These are phyloP conservation scores for Andrena trimmerana DNA, from an alignment of 2,888 invertebrate species.

Conservation along the genomic window DNA sequence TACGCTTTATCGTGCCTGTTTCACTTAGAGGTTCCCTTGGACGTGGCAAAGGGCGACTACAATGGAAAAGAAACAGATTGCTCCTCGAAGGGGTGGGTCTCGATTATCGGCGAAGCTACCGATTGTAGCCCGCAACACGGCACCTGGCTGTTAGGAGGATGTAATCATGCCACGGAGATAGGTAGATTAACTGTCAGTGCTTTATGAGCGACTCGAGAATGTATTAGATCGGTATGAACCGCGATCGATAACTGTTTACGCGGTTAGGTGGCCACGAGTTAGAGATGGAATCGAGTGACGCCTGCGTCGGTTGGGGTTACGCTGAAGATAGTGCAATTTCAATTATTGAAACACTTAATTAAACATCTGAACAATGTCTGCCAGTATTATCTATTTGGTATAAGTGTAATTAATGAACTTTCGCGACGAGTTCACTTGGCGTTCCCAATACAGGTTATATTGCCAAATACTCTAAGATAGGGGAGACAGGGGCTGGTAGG, in stretches of 20 bases:
- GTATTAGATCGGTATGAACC: conserved; percentile 35
- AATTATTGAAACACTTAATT: conserved; percentile 21
- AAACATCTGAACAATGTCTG: not conserved
- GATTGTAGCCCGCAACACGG: conserved; percentile 27
- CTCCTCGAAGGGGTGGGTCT: conserved; percentile 37
- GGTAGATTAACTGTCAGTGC: conserved; percentile 16
- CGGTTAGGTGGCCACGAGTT: conserved; percentile 29
- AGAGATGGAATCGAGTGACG: conserved; percentile 31
- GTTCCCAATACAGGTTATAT: not conserved
- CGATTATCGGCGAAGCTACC: conserved; percentile 49
- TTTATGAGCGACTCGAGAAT: conserved; percentile 19
- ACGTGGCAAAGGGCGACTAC: not conserved
- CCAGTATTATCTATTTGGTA: not conserved
- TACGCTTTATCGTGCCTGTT: conserved; percentile 30
- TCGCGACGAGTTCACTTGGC: not conserved
- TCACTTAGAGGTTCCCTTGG: not conserved
- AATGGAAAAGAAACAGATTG: not conserved
- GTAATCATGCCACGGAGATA: conserved; percentile 3
- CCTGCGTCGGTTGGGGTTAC: conserved; percentile 23
- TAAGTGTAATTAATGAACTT: not conserved
- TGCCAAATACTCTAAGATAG: too few relatives aligned
- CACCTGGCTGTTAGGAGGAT: not conserved
- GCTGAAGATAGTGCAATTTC: conserved; percentile 1
- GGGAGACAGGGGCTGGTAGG: too few relatives aligned
- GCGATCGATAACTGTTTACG: conserved; percentile 45